These are phyloP conservation scores for Acanthacorydalis orientalis DNA, from an alignment of 2,888 invertebrate genomes.

Conservation along the genomic window DNA sequence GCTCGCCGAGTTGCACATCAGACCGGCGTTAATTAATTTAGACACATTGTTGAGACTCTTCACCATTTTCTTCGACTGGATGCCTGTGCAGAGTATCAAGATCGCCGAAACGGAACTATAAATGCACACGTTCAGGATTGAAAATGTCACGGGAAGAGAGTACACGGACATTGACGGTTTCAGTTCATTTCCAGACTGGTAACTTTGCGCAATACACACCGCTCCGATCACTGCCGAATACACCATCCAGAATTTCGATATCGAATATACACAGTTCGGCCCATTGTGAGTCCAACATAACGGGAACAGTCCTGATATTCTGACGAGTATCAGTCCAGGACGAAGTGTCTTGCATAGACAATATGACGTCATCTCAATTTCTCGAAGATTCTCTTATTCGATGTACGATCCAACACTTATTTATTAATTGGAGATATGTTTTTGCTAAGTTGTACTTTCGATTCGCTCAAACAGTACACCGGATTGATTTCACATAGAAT, in stretches of 20 bases:
- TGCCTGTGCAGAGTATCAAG: conserved; percentile 15
- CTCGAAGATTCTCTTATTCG: no score
- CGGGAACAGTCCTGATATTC: conserved; percentile 20
- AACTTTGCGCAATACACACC: conserved; percentile 13
- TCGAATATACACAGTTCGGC: conserved; percentile 16
- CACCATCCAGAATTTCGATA: conserved; percentile 17
- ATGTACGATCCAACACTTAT: no score
- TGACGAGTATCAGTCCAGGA: conserved; percentile 14
- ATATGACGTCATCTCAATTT: no score
- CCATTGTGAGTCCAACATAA: conserved; percentile 15
- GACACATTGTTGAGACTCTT: conserved; percentile 16
- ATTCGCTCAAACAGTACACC: no score
- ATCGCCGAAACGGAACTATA: conserved; percentile 6
- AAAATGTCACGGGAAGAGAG: not conserved
- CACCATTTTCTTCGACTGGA: conserved; percentile 16
- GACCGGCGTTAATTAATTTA: conserved; percentile 16
- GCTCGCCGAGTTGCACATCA: conserved; percentile 20
- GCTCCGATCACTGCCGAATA: conserved; percentile 14
- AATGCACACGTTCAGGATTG: not conserved
- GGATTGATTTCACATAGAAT: no score
- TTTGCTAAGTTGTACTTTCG: no score
- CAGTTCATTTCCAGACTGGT: conserved; percentile 13
- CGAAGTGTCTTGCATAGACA: conserved; percentile 19
- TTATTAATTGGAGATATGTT: no score
- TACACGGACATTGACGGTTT: not conserved